Evolutionary conservation across 1,140 invertebrate genomes (phyloP).

Genomic region (Anadara kagoshimensis): DNA sequence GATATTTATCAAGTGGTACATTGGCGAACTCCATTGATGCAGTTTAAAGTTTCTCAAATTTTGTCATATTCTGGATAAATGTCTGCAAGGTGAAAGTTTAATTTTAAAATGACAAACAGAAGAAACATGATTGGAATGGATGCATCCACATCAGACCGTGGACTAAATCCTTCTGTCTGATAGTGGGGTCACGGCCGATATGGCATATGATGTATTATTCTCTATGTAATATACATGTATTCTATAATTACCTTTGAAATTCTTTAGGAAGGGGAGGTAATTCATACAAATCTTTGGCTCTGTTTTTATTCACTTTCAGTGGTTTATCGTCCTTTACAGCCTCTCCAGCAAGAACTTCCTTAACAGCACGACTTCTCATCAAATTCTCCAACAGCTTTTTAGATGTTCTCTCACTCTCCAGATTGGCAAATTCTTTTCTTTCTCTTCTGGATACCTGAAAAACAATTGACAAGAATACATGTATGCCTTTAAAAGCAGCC

Average conservation of each 20-base stretch:
- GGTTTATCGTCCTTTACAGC: conserved; percentile 36
- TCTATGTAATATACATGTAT: background rate
- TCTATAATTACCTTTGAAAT: conserved; percentile 47
- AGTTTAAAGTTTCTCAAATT: too few relatives aligned
- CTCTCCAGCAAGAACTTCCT: conserved; percentile 36
- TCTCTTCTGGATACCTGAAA: conserved; percentile 84
- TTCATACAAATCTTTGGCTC: conserved; percentile 56
- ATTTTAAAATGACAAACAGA: too few relatives aligned
- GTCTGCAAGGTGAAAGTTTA: too few relatives aligned
- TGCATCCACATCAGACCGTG: too few relatives aligned
- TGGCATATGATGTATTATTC: too few relatives aligned
- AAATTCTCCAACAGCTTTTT: conserved; percentile 83
- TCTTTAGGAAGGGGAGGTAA: conserved; percentile 63
- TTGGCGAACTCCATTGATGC: too few relatives aligned
- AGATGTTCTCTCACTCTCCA: conserved; percentile 83
- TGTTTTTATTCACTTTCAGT: background rate
- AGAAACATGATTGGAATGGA: too few relatives aligned
- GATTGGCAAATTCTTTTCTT: conserved; percentile 82
- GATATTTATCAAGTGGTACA: too few relatives aligned
- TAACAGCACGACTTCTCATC: conserved; percentile 74
- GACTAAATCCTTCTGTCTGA: too few relatives aligned
- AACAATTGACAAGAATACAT: background rate
- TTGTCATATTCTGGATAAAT: too few relatives aligned
- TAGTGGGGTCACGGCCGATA: too few relatives aligned
- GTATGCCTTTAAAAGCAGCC: background rate